phyloP scores from a whole-genome alignment of 2,113 vertebrate species.

The Myotis brandtii region DNA sequence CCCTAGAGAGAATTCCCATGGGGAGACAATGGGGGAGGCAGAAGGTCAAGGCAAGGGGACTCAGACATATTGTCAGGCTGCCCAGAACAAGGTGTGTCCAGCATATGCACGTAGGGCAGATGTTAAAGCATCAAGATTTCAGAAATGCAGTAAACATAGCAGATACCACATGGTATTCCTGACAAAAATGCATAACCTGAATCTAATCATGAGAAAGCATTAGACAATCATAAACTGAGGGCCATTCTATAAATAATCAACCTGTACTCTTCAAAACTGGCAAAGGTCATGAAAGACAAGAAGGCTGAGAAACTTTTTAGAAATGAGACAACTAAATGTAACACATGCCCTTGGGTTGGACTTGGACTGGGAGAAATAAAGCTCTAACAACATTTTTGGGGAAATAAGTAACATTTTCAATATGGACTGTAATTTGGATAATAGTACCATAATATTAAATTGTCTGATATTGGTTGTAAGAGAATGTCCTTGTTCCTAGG shows the following conservation, averaged over 20 bases:
- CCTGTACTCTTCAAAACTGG: neutral
- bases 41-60: neutral
- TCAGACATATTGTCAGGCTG: neutral
- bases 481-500: neutral
- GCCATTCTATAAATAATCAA: neutral
- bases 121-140: neutral
- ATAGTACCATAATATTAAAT: neutral
- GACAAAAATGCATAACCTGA: neutral
- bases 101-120: neutral
- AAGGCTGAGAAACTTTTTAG: neutral
- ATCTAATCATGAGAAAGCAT: conserved; percentile 6
- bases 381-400: neutral
- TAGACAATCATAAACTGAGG: neutral
- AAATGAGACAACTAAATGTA: neutral
- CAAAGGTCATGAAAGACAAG: neutral
- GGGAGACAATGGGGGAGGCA: neutral
- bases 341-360: neutral
- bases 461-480: neutral
- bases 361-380: neutral
- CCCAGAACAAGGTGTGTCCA: neutral
- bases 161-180: neutral
- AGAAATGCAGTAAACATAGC: neutral
- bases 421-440: neutral
- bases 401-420: neutral
- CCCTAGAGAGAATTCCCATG: neutral